Base-by-base conservation (phyloP, 2,888 invertebrate genomes). In the Clitarchus hookeri region DNA sequence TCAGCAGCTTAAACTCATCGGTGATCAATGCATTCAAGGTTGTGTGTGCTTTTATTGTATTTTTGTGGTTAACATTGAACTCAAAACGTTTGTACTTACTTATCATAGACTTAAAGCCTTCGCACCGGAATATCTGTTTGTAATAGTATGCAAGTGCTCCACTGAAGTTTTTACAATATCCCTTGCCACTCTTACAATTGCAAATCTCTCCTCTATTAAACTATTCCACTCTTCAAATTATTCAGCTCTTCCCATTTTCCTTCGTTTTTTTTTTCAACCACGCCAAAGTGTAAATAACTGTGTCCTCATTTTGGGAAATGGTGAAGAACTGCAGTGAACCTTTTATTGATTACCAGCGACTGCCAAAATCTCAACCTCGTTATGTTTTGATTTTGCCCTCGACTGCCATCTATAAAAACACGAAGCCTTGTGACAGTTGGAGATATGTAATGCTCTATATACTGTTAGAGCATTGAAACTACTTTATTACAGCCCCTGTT, bases 101-200 rank as follows among this genome's bases (percentile, higher is more conserved):
- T 80, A 80, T 80, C 27, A 80, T 80, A 26, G 25, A 80, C 80
- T 16, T 80, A 80, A 13, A 16, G 27, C 80, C 80, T 23, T 80
- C 23, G 13, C 44, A 80, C 80, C 80, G 25, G 23, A 80, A 23
- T 80, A 26, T 6, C 80, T 80, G 23, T 80, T 80, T n/a, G n/a
- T n/a, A n/a, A n/a, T n/a, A n/a, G n/a, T n/a, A n/a, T n/a, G n/a
- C n/a, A n/a, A n/a, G n/a, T n/a, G n/a, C n/a, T n/a, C n/a, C n/a
- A n/a, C n/a, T n/a, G n/a, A n/a, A n/a, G n/a, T n/a, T n/a, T n/a
- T n/a, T n/a, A n/a, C n/a, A n/a, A n/a, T n/a, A n/a, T 80, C 78
- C 78, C 78, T 78, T 11, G 11, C 19, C 11, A 78, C 78, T 78
- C 19, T 1, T 0, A 78, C 6, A 26, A 78, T 23, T n/a, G 6